Evolutionary conservation across 2,888 invertebrate genomes (phyloP).

Genomic region (Acheta domesticus): DNA sequence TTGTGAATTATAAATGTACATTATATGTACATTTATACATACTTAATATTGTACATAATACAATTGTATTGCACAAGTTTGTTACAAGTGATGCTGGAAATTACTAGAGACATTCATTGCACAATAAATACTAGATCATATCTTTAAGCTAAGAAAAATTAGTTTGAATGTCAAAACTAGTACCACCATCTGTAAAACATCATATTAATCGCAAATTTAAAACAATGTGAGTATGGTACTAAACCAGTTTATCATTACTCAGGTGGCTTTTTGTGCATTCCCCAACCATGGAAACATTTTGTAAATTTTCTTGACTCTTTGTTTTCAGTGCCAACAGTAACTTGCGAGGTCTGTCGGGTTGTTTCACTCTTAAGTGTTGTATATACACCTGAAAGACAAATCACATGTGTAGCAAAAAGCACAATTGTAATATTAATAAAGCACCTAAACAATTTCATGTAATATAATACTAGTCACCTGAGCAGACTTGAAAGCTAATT

Average conservation of each 20-base stretch:
- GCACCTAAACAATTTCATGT: background rate
- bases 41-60: no score
- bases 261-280: conserved; percentile 76
- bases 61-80: background rate
- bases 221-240: no score
- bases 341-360: conserved; percentile 86
- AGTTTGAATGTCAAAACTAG: no score
- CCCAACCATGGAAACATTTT: conserved; percentile 99
- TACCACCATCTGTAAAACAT: no score
- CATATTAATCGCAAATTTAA: no score
- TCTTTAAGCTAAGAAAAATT: no score
- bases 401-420: no score
- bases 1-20: background rate
- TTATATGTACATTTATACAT: no score
- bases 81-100: no score
- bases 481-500: conserved; percentile 96
- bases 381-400: conserved; percentile 78
- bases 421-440: background rate
- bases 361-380: conserved; percentile 93
- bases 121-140: no score
- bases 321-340: conserved; percentile 92
- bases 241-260: conserved; percentile 53
- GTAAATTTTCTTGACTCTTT: conserved; percentile 93
- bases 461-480: conserved; percentile 60
- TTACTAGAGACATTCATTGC: no score